These are phyloP conservation scores for Labia minor DNA, from an alignment of 2,888 invertebrate species.

Conservation along the genomic window DNA sequence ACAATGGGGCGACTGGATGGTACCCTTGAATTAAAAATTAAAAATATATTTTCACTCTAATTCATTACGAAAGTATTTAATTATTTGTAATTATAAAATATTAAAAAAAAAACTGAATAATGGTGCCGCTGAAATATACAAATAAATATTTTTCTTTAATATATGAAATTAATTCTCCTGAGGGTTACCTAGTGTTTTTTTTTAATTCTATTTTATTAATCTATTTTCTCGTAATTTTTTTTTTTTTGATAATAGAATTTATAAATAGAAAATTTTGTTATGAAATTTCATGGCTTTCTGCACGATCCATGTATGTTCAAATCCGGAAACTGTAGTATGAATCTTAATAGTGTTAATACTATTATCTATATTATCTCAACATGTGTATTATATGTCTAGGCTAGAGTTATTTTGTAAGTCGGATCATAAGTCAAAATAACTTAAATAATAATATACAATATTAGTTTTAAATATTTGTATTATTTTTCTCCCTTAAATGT, in stretches of 20 bases:
- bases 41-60: background rate
- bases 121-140: background rate
- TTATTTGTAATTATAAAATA: background rate
- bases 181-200: conserved; percentile 19
- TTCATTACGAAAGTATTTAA: background rate
- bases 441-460: conserved; percentile 22
- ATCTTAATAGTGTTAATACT: conserved; percentile 23
- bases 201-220: conserved; percentile 18
- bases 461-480: conserved; percentile 24
- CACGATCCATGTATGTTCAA: conserved; percentile 25
- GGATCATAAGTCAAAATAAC: conserved; percentile 26
- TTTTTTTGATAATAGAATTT: no score
- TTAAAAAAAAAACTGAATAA: background rate
- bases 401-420: conserved; percentile 27
- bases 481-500: conserved; percentile 27
- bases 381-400: conserved; percentile 28
- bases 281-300: conserved; percentile 24
- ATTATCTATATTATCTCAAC: conserved; percentile 24
- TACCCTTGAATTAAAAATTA: background rate
- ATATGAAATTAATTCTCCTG: conserved; percentile 6
- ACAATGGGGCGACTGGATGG: background rate
- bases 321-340: conserved; percentile 24
- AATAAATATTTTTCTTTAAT: background rate
- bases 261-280: conserved; percentile 21
- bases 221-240: background rate